Evolutionary conservation across 2,113 vertebrate genomes (phyloP), one percentile per base, ranked within the genome.

Genomic region (Lophochroa leadbeateri): DNA sequence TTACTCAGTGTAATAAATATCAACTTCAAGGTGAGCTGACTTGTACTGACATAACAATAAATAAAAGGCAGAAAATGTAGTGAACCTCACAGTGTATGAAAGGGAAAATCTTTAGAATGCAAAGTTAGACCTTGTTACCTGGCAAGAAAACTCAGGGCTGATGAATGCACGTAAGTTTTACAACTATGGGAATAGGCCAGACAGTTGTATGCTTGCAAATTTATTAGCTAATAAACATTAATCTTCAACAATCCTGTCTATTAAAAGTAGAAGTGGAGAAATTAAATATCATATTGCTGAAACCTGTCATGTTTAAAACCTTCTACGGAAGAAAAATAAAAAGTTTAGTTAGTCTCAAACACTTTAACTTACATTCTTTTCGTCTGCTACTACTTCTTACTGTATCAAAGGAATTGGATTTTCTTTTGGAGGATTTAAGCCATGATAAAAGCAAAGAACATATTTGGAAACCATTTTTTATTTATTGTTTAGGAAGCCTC

Each of bases 201-300:
- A 76, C 80, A 46, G 33, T 58, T 87, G 29, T 27, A 81, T 37
- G 37, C 27, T 96, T 87, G n/a, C 77, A 87, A 94, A 79, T 65
- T 77, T 92, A 82, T 86, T 93, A 95, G 33, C 52, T 93, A 31
- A 64, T 90, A 90, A 96, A 90, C 75, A 65, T 80, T 92, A 84
- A 39, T 89, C 71, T 94, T 81, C 29, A 76, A 79, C 28, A 80
- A 63, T 23, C 17, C 9, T 68, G 9, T 20, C 75, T 72, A 72
- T 76, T 90, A 37, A 89, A 95, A 82, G 43, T 60, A 88, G 67
- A 88, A 72, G 25, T 49, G 27, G 8, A 77, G 18, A 94, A 95
- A 65, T 87, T 77, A 86, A 88, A 68, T 29, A 31, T 44, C 12
- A 64, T 47, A 19, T 33, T 88, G 43, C 12, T 52, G 90, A 79